Evolutionary conservation across 1,140 invertebrate genomes (phyloP), one percentile per base, ranked within the genome.

Genomic region (Megathymus violae): DNA sequence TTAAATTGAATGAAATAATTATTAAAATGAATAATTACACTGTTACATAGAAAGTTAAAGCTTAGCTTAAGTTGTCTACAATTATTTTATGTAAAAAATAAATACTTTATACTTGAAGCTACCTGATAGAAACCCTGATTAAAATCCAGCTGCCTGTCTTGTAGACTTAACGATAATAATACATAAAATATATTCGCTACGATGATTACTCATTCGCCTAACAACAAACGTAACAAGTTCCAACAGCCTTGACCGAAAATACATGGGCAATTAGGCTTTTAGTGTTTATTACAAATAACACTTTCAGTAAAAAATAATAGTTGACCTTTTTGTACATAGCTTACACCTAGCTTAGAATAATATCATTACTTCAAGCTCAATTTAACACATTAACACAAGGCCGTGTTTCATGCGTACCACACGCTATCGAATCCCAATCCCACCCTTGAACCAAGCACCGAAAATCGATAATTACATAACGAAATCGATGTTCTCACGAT

Each of bases 381-480:
- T 80, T 84, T 72, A 75, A n/a, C n/a, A 10, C 69, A 67, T 84
- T 80, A 80, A 17, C 38, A 38, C 80, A 85, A 85, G 82, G 82
- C 69, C 78, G 74, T 34, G 40, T 72, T n/a, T n/a, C n/a, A n/a
- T n/a, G n/a, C n/a, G n/a, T n/a, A n/a, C 62, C 50, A 54, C 65
- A 68, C 62, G 62, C 56, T 34, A 64, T 17, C 43, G n/a, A n/a
- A 10, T 13, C n/a, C n/a, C n/a, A n/a, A 75, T 74, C 36, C 5
- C 69, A 68, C 54, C 76, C 74, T 82, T 81, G 80, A 74, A 69
- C 40, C 40, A 36, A 50, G 31, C 52, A 69, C 64, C 72, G 58
- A 80, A 82, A 85, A 82, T 74, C 70, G 63, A 67, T 71, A 81
- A 82, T 88, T 85, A 80, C 76, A 67, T 82, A 85, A 84, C 71